A percentile compares a stretch with the other conserved stretches of the same genome.
phyloP scores from a whole-genome alignment of 1,140 invertebrate genomes.

The Lordiphosa stackelbergi region DNA sequence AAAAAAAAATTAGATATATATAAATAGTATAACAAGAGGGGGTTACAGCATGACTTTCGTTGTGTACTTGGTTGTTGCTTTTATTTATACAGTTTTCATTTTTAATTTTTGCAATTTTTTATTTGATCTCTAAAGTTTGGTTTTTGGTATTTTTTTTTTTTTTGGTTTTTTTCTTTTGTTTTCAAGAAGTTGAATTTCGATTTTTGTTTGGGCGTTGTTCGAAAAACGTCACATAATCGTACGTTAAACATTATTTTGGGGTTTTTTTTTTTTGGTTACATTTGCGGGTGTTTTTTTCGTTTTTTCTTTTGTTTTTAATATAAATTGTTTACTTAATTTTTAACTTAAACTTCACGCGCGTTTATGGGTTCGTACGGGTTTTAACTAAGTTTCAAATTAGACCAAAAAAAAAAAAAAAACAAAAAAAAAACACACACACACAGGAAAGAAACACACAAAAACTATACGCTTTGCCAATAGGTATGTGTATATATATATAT shows the following conservation, averaged over 20 bases:
- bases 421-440: no score
- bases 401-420: slow-evolving; percentile 1
- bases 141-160: slow-evolving; percentile 39
- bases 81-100: slow-evolving; percentile 45
- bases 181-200: slow-evolving; percentile 96
- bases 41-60: slow-evolving; percentile 72
- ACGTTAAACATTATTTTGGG: slow-evolving; percentile 57
- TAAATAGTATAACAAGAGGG: slow-evolving; percentile 64
- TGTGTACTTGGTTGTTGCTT: slow-evolving; percentile 63
- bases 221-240: slow-evolving; percentile 74
- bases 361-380: slow-evolving; percentile 36
- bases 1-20: slow-evolving; percentile 33
- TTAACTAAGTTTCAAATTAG: background rate
- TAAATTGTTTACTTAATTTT: slow-evolving; percentile 28
- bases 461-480: no score
- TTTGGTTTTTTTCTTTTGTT: slow-evolving; percentile 63
- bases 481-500: background rate
- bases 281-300: slow-evolving; percentile 33
- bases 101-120: slow-evolving; percentile 40
- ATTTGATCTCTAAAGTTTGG: slow-evolving; percentile 32
- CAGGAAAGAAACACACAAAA: no score
- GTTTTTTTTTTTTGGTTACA: slow-evolving; percentile 45
- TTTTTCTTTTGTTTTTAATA: slow-evolving; percentile 23
- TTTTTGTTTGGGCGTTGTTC: slow-evolving; percentile 87
- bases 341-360: slow-evolving; percentile 30